phyloP scores from a whole-genome alignment of 2,888 invertebrate species.

The Eristalis tenax region DNA sequence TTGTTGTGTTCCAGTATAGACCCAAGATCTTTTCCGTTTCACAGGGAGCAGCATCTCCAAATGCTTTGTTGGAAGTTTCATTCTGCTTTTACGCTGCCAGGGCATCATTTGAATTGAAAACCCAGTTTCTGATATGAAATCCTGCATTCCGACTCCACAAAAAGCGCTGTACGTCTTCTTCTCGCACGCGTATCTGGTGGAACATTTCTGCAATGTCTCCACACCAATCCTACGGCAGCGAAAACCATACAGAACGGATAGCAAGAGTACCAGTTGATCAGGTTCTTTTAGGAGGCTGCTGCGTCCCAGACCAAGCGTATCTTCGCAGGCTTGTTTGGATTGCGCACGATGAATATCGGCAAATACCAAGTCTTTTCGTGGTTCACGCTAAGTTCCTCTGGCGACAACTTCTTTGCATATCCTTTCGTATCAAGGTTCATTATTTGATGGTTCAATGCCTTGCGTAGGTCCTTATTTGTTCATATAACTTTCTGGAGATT shows the following conservation, averaged over 20 bases:
- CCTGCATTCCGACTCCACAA: too few relatives aligned
- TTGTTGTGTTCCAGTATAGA: slow-evolving; percentile 25
- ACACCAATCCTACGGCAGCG: not conserved
- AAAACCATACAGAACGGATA: not conserved
- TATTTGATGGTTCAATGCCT: too few relatives aligned
- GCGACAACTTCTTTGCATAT: too few relatives aligned
- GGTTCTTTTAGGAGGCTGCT: not conserved
- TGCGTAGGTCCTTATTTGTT: too few relatives aligned
- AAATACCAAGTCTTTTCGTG: too few relatives aligned
- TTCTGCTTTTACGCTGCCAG: not conserved
- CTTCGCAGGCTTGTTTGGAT: too few relatives aligned
- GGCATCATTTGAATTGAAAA: slow-evolving; percentile 17
- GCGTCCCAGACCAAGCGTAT: not conserved
- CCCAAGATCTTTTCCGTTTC: slow-evolving; percentile 29
- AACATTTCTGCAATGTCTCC: not conserved
- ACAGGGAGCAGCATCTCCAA: not conserved
- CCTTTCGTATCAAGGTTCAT: too few relatives aligned
- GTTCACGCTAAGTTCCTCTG: too few relatives aligned
- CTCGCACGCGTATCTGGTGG: not conserved
- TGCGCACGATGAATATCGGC: too few relatives aligned
- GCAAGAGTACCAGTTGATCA: not conserved
- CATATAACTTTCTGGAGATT: too few relatives aligned
- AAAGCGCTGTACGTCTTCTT: too few relatives aligned
- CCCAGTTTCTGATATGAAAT: slow-evolving; percentile 32
- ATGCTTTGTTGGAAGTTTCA: not conserved